Conservation (phyloP, 2,888 invertebrate species). For the Limnephilus lunatus region DNA sequence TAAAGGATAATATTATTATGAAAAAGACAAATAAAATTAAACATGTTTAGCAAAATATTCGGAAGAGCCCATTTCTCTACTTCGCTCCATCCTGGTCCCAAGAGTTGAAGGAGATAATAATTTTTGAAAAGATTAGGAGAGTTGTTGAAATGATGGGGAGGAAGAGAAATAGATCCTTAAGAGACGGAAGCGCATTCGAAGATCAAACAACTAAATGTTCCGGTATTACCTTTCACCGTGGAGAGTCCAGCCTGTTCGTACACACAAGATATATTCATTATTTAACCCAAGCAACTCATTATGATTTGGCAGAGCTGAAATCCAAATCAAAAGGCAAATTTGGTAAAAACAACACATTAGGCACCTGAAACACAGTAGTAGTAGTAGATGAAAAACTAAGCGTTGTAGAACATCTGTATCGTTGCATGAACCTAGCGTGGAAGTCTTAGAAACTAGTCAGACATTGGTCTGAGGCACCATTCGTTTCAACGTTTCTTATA, state of each 20-base stretch:
- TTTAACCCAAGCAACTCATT: constrained; percentile 37
- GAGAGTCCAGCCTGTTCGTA: constrained; percentile 12
- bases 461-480: background rate
- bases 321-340: constrained; percentile 31
- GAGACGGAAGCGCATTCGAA: constrained; percentile 45
- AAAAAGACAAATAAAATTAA: constrained; percentile 23
- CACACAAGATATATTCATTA: constrained; percentile 7
- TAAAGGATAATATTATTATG: background rate
- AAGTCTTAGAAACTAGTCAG: background rate
- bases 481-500: background rate
- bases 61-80: constrained; percentile 38
- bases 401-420: background rate
- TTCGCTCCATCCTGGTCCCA: background rate
- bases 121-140: background rate
- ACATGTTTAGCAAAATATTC: constrained; percentile 38
- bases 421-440: background rate
- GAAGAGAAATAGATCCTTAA: constrained; percentile 36
- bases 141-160: background rate
- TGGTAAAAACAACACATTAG: constrained; percentile 15
- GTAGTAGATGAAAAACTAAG: background rate
- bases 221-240: constrained; percentile 39
- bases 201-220: constrained; percentile 47
- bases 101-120: background rate
- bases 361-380: background rate
- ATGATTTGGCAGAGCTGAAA: constrained; percentile 43